Percentiles rank a stretch among this genome's conserved stretches.
Evolutionary conservation across 2,113 vertebrate species (phyloP).

Genomic region (Castor canadensis): DNA sequence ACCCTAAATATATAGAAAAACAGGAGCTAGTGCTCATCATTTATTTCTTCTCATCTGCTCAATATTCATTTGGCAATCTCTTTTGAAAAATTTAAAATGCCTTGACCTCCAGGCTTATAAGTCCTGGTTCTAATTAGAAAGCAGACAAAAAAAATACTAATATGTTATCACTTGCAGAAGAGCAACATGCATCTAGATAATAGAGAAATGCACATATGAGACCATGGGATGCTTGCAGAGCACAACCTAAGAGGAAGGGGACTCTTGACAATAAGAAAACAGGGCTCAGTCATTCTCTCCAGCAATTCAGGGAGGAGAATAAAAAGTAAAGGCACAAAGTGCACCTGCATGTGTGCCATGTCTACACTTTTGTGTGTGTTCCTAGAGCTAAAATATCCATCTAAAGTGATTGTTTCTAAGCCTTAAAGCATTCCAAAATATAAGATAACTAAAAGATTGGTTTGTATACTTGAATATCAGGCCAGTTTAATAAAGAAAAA

Average conservation of each 20-base stretch:
- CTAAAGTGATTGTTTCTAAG: not conserved
- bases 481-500: not conserved
- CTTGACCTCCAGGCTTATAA: not conserved
- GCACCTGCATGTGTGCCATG: not conserved
- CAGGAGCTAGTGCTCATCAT: not conserved
- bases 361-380: not conserved
- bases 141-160: not conserved
- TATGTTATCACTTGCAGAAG: not conserved
- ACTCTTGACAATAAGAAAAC: not conserved
- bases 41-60: not conserved
- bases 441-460: slow-evolving; percentile 7
- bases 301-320: not conserved
- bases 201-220: not conserved
- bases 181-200: not conserved
- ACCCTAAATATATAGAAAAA: not conserved
- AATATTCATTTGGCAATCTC: not conserved
- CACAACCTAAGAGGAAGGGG: not conserved
- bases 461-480: not conserved
- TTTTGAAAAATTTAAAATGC: not conserved
- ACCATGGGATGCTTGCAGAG: not conserved
- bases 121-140: not conserved
- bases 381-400: not conserved
- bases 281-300: not conserved
- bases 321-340: not conserved
- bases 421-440: not conserved